These are phyloP conservation scores for Ectemnius cavifrons DNA, from an alignment of 2,888 invertebrate genomes.

Conservation along the genomic window DNA sequence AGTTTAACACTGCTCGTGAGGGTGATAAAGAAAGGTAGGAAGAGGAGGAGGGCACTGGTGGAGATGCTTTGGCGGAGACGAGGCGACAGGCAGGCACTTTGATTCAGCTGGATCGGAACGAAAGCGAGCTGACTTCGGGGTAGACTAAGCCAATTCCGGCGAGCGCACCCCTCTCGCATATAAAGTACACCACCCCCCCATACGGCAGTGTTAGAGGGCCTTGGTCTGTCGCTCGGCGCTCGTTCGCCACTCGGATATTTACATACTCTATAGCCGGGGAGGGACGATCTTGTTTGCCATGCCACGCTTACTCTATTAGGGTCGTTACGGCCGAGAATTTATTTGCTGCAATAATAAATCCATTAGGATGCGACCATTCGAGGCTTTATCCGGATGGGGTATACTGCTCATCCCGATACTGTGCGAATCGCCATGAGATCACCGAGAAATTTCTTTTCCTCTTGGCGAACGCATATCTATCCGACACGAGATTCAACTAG, in stretches of 20 bases:
- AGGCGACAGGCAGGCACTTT: conserved; percentile 51
- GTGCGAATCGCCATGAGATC: conserved; percentile 15
- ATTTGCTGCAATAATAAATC: conserved; percentile 78
- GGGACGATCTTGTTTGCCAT: conserved; percentile 77
- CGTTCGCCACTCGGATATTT: conserved; percentile 68
- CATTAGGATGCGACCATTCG: conserved; percentile 71
- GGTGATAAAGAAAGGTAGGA: conserved; percentile 30
- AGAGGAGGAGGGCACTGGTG: conserved; percentile 24
- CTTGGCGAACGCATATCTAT: too few relatives aligned
- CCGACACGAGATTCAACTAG: too few relatives aligned
- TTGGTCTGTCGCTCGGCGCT: conserved; percentile 55
- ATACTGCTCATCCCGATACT: conserved; percentile 40
- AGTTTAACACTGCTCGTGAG: conserved; percentile 35
- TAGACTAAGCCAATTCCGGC: conserved; percentile 71
- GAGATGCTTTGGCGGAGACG: conserved; percentile 40
- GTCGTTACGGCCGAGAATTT: conserved; percentile 76
- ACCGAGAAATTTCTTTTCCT: conserved; percentile 16
- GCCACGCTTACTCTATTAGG: conserved; percentile 76
- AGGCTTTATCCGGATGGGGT: conserved; percentile 57
- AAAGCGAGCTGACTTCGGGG: conserved; percentile 66
- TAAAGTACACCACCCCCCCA: conserved; percentile 68
- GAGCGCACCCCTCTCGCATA: conserved; percentile 68
- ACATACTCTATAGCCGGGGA: conserved; percentile 75
- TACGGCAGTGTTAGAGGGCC: conserved; percentile 63
- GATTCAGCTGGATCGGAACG: conserved; percentile 63